Evolutionary conservation across 2,888 invertebrate species (phyloP), one percentile per base, ranked within the genome.

Genomic region (Spodoptera littoralis): DNA sequence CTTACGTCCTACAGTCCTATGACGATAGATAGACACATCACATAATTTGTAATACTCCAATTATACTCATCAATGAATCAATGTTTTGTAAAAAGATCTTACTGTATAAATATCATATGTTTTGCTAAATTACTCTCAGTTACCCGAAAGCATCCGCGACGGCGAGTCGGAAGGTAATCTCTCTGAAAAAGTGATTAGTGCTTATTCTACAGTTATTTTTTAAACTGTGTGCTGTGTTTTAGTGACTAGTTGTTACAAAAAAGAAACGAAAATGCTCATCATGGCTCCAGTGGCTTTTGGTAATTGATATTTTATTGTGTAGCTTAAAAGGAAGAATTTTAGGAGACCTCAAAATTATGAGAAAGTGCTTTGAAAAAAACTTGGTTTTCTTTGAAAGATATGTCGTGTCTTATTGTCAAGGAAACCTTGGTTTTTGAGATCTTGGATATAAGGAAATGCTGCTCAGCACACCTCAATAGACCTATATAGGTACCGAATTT

Each of bases 261-360:
- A 58, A 48, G 47, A 22, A 56, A 54, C 44, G 52, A 77, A 66
- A 50, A 80, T 79, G 79, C 65, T 77, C 45, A 60, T 80, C 41
- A 79, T 79, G 77, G 67, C 80, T 12, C 80, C 80, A 2, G 54
- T 77, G 22, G 54, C 71, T 62, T 76, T 77, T 51, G 80, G 80
- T 80, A 76, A 74, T 55, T 13, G 2, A 11, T 46, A 1, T 27
- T 22, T 42, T 27, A 50, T 27, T 60, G 52, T 24, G 30, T 3
- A 11, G 24, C 18, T 53, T 61, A 4, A 11, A 43, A 60, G 27
- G 1, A 1, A 9, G 0, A 6, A 8, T 36, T 36, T 36, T 36
- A 1, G 36, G 36, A 8, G 9, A 36, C 8, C 36, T 36, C 36
- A 36, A 36, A 9, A 9, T 1, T 36, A 36, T 36, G 36, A 36